Base-by-base conservation (phyloP, 2,797 vertebrate species). In the Acomys russatus region DNA sequence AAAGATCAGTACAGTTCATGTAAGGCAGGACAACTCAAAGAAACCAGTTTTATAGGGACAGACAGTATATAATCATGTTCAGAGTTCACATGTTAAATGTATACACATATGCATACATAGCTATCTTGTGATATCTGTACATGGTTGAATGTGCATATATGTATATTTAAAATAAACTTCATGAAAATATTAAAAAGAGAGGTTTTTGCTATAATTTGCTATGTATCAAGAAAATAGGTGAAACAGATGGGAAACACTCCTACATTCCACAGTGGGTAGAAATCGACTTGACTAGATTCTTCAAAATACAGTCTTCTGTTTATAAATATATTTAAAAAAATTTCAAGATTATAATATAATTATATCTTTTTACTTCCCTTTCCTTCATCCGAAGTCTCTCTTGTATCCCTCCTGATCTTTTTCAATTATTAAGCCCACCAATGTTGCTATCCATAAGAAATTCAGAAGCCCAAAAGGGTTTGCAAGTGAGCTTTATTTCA, bases 161-260 rank as follows among this genome's bases (percentile, higher is more conserved):
- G 1, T 30, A 66, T 14, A 63, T 68, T 85, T 76, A 66, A 86
- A 77, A 44, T 51, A n/a, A 18, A 20, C 4, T 28, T 51, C 12
- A 59, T 73, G 33, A 64, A 83, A 63, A 63, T n/a, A 82, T 73
- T 66, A 73, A 94, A 90, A 74, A 92, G 38, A 28, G 20, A 83
- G 12, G 28, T 78, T 77, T 33, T n/a, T 56, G 6, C 66, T 71
- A 77, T 82, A 73, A 77, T 35, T 89, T 83, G 33, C 1, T 59
- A 51, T 88, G 51, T 0, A 23, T 94, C 7, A 76, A 77, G 83
- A 85, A 85, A 91, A 59, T 25, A 88, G 18, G 12, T 49, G 28
- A 95, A 87, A 70, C 23, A 51, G 22, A 3, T 49, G 33, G 22
- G 12, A 73, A 93, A 89, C n/a, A 54, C 6, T 35, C 9, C 15